Conservation (phyloP, 2,888 invertebrate genomes). For the Hyalella azteca region DNA sequence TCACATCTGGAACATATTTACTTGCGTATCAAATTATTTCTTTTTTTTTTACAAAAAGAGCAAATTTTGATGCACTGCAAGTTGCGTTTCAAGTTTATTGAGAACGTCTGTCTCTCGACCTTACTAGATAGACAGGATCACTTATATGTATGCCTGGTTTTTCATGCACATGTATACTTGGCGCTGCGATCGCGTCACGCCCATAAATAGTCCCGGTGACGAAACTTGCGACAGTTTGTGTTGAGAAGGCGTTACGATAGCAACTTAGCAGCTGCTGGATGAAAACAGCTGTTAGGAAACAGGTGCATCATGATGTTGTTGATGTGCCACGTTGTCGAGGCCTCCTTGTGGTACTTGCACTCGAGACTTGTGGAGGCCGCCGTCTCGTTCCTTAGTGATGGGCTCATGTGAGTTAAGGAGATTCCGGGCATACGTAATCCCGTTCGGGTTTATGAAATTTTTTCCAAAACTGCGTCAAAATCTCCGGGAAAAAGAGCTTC, state of each 20-base stretch:
- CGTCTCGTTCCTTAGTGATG: slow-evolving; percentile 8
- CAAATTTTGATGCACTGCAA: too few relatives aligned
- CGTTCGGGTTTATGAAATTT: too few relatives aligned
- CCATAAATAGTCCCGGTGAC: slow-evolving; percentile 13
- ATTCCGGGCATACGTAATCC: too few relatives aligned
- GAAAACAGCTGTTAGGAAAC: neutral
- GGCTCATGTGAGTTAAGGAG: slow-evolving; percentile 33
- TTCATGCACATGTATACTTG: slow-evolving; percentile 3
- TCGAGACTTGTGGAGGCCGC: slow-evolving; percentile 27
- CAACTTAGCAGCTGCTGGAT: neutral
- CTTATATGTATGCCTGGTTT: too few relatives aligned
- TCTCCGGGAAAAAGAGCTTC: too few relatives aligned
- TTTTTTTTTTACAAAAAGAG: too few relatives aligned
- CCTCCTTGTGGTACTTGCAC: neutral
- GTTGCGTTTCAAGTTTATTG: too few relatives aligned
- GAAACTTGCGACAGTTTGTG: neutral
- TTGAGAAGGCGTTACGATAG: neutral
- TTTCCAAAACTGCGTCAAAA: too few relatives aligned
- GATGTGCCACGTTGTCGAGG: slow-evolving; percentile 5
- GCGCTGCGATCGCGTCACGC: neutral
- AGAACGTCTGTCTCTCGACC: too few relatives aligned
- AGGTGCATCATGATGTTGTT: slow-evolving; percentile 22
- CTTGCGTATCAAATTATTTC: too few relatives aligned
- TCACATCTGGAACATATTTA: too few relatives aligned
- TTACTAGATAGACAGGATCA: too few relatives aligned